Conservation (phyloP, 1,140 invertebrate species). For the Drepana arcuata region DNA sequence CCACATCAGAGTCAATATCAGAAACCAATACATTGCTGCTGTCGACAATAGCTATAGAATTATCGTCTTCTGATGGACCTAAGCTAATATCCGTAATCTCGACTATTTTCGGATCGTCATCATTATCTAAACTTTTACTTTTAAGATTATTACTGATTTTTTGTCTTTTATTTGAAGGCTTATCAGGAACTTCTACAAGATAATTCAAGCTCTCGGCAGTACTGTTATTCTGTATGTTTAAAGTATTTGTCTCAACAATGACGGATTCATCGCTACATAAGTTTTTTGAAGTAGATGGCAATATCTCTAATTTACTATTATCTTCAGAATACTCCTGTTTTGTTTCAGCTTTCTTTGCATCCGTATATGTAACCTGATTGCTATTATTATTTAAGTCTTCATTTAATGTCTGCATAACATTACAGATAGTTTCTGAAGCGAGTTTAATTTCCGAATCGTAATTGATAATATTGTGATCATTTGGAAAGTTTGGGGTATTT, state of each 20-base stretch:
- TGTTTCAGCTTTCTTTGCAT: too few relatives aligned
- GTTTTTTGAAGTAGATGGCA: too few relatives aligned
- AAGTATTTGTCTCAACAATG: too few relatives aligned
- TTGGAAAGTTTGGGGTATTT: too few relatives aligned
- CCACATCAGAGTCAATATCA: conserved; percentile 73
- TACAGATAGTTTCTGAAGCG: not conserved
- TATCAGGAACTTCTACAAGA: conserved; percentile 69
- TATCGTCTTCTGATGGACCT: conserved; percentile 26
- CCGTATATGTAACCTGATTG: conserved; percentile 4
- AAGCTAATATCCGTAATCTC: conserved; percentile 60
- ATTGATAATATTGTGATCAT: too few relatives aligned
- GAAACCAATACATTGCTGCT: conserved; percentile 63
- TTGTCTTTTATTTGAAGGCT: conserved; percentile 39
- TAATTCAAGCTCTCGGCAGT: too few relatives aligned
- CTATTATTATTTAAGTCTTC: conserved; percentile 20
- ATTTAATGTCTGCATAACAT: not conserved
- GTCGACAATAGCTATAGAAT: conserved; percentile 30
- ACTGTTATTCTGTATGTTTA: too few relatives aligned
- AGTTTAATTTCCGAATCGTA: too few relatives aligned
- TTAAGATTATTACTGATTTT: conserved; percentile 55
- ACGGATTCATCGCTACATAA: too few relatives aligned
- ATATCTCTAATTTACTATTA: too few relatives aligned
- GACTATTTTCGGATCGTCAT: conserved; percentile 67
- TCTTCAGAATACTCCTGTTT: too few relatives aligned
- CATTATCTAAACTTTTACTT: conserved; percentile 74